Base-by-base conservation (phyloP, 2,888 invertebrate species). In the Megastigmus dorsalis region DNA sequence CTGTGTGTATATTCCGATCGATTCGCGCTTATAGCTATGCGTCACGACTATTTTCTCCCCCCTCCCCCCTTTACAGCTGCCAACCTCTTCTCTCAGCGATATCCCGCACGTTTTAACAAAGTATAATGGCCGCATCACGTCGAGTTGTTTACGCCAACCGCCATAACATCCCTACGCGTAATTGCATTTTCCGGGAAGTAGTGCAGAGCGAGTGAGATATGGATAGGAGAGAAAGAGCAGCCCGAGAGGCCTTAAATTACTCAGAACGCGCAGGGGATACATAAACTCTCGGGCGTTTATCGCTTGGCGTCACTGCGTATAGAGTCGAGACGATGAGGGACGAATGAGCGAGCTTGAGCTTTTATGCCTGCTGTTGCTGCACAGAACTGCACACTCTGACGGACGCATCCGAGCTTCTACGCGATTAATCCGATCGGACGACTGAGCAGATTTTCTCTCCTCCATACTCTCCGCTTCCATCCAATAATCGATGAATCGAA, bases 101-200 rank as follows among this genome's bases (percentile, higher is more conserved):
- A n/a, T n/a, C n/a, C n/a, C 43, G 28, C 33, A 2, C 0, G 20
- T 28, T 13, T 43, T 9, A 6, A 9, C 10, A 13, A 38, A 28
- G 59, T n/a, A 48, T 43, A 57, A 59, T 26, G 57, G 23, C 48
- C 57, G n/a, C n/a, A 23, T 54, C 43, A 43, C 30, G 48, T 36
- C 20, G 18, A 48, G 48, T 57, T 48, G 28, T 68, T 59, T 48
- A 36, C 36, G 48, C 23, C 45, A 65, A 33, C 23, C 66, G 38
- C 63, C 41, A 41, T 59, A 41, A 59, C 41, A 59, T 2, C 10
- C 41, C 3, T 10, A 41, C 30, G 20, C 57, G 20, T 50, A 68
- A 68, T 59, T 68, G 38, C 57, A 50, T 52, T 68, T 30, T 15
- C 10, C 59, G 15, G 15, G n/a, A n/a, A n/a, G n/a, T n/a, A n/a